phyloP scores from a whole-genome alignment of 2,797 vertebrate species.

The Clarias pachynema region DNA sequence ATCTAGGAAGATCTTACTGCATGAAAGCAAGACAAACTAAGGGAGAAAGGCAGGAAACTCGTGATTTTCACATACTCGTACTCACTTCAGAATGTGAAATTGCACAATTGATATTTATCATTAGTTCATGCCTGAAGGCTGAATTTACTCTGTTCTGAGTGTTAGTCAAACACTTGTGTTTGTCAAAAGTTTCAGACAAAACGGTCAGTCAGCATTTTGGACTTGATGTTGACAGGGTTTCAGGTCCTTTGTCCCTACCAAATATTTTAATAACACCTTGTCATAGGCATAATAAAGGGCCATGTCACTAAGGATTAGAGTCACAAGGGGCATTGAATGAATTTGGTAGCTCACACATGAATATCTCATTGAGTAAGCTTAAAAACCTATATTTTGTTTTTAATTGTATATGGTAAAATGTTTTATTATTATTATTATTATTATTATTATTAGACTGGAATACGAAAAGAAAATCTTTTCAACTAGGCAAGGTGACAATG shows the following conservation, averaged over 20 bases:
- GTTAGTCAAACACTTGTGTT: slow-evolving; percentile 1
- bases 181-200: slow-evolving; percentile 7
- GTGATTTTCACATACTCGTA: neutral
- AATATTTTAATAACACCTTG: slow-evolving; percentile 35
- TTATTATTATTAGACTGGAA: no score
- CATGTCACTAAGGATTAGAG: slow-evolving; percentile 18
- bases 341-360: neutral
- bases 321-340: neutral
- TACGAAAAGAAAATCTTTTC: no score
- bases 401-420: neutral
- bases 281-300: slow-evolving; percentile 2
- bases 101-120: neutral
- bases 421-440: no score
- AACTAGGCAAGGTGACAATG: no score
- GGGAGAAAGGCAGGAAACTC: neutral
- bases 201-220: slow-evolving; percentile 13
- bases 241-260: neutral
- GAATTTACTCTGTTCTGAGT: neutral
- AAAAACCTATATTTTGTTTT: neutral
- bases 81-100: neutral
- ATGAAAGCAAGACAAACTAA: neutral
- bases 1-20: neutral
- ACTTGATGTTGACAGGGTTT: slow-evolving; percentile 18
- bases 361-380: neutral
- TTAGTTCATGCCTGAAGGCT: neutral